phyloP scores from a whole-genome alignment of 2,888 invertebrate genomes.

The Cephus sareptanus region DNA sequence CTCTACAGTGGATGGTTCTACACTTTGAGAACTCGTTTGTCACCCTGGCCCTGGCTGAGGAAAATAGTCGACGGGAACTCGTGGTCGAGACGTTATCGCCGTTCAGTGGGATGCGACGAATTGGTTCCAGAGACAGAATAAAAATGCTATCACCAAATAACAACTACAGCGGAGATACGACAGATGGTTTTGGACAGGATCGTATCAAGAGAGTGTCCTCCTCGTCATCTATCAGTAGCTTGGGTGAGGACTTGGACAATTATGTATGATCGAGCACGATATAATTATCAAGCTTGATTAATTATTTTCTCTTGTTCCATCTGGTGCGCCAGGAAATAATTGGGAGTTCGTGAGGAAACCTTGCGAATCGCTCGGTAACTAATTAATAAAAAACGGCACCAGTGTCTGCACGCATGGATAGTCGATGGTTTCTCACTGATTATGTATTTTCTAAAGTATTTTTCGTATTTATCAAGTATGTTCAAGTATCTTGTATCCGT shows the following conservation, averaged over 20 bases:
- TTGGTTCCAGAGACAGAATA: constrained; percentile 65
- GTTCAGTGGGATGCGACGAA: constrained; percentile 62
- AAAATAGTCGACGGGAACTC: constrained; percentile 63
- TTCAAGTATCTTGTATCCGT: neutral
- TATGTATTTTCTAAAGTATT: constrained; percentile 2
- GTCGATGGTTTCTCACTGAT: constrained; percentile 20
- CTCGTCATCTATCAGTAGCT: constrained; percentile 76
- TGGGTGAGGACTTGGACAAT: constrained; percentile 58
- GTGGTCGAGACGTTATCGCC: constrained; percentile 61
- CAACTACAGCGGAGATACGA: constrained; percentile 50
- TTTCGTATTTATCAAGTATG: neutral
- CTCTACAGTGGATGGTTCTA: constrained; percentile 86
- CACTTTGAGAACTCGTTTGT: constrained; percentile 91
- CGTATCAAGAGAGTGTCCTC: constrained; percentile 76
- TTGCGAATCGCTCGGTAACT: constrained; percentile 65
- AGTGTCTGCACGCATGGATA: constrained; percentile 37
- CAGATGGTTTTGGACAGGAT: constrained; percentile 64
- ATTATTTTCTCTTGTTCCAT: constrained; percentile 42
- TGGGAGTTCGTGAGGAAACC: constrained; percentile 66
- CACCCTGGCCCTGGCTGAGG: constrained; percentile 76
- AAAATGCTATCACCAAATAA: constrained; percentile 63
- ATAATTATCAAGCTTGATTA: neutral
- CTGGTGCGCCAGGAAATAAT: constrained; percentile 60
- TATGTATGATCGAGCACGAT: neutral
- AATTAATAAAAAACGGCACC: constrained; percentile 24